These are phyloP conservation scores for Epirrhoe alternata DNA, from an alignment of 2,888 invertebrate genomes.

Conservation along the genomic window DNA sequence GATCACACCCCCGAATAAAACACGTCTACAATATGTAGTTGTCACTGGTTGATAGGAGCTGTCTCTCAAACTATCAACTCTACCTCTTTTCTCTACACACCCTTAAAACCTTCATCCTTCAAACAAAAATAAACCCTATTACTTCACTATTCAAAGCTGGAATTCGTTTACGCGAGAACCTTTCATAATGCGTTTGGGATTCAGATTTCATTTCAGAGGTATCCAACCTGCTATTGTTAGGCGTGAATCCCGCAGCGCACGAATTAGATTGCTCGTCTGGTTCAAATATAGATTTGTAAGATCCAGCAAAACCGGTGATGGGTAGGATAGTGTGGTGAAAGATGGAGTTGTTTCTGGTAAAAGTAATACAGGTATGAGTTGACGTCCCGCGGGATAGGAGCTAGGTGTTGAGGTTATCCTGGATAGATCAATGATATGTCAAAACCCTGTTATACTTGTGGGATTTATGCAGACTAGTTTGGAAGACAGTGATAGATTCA, in stretches of 20 bases:
- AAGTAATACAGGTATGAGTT: constrained; percentile 57
- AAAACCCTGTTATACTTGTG: constrained; percentile 79
- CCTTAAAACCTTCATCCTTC: neutral
- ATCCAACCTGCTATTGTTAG: constrained; percentile 41
- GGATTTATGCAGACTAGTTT: constrained; percentile 72
- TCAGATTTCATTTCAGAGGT: constrained; percentile 38
- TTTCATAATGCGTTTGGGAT: constrained; percentile 43
- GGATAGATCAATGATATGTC: constrained; percentile 82
- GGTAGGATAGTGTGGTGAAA: neutral
- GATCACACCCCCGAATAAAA: constrained; percentile 78
- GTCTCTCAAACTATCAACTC: constrained; percentile 80
- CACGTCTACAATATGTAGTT: constrained; percentile 80
- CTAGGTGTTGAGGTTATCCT: constrained; percentile 76
- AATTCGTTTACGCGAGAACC: neutral
- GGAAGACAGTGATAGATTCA: constrained; percentile 78
- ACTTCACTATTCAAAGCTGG: fast-evolving
- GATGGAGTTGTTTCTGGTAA: constrained; percentile 39
- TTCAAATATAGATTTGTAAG: fast-evolving
- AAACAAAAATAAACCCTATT: constrained; percentile 35
- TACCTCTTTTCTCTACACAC: constrained; percentile 28
- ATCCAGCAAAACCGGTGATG: constrained; percentile 39
- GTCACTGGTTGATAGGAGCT: constrained; percentile 82
- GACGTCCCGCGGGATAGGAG: constrained; percentile 62
- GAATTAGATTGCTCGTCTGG: constrained; percentile 44
- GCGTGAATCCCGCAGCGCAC: constrained; percentile 22